phyloP scores from a whole-genome alignment of 1,140 invertebrate species.

The Atta cephalotes region DNA sequence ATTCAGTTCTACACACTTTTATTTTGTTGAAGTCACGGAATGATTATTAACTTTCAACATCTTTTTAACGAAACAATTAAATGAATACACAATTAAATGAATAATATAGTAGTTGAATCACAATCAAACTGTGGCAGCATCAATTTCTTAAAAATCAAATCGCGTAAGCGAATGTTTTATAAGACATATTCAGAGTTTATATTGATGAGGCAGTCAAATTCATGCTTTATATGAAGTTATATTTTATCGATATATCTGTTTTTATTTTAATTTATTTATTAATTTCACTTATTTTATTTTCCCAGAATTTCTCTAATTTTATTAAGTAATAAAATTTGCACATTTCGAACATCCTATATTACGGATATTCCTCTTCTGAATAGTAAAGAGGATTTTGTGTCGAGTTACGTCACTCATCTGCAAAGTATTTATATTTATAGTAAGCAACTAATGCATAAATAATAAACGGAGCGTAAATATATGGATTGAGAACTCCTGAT shows the following conservation, averaged over 20 bases:
- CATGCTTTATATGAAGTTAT: background rate
- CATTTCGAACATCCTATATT: background rate
- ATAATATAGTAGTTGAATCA: background rate
- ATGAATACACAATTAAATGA: background rate
- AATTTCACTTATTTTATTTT: no score
- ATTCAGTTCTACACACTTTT: background rate
- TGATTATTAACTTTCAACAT: background rate
- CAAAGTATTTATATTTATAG: conserved; percentile 7
- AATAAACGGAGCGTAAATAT: background rate
- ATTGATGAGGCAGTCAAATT: background rate
- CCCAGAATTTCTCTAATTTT: background rate
- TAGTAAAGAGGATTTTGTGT: background rate
- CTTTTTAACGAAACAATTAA: background rate
- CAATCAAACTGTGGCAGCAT: background rate
- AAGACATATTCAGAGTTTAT: background rate
- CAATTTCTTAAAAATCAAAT: conserved; percentile 35
- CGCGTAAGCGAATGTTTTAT: background rate
- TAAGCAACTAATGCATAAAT: background rate
- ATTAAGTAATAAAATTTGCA: background rate
- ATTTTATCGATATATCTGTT: background rate
- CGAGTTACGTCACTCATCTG: background rate
- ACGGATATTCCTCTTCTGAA: background rate
- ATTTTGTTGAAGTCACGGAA: background rate
- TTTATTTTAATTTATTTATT: background rate
- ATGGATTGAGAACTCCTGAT: conserved; percentile 37